phyloP scores from a whole-genome alignment of 2,888 invertebrate genomes.

The Erpobdella octoculata region DNA sequence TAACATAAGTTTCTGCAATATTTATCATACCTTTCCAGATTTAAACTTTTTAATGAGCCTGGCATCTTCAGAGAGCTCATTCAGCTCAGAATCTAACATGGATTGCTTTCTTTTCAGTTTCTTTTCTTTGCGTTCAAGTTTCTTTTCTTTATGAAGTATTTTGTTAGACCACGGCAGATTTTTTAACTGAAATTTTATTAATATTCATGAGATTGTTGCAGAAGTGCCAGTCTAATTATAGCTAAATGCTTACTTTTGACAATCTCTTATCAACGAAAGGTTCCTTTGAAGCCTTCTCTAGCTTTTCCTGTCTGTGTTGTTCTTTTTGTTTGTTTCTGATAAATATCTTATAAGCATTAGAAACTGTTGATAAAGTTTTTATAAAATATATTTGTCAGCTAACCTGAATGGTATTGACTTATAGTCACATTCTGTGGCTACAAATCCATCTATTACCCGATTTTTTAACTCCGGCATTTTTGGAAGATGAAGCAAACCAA shows the following conservation, averaged over 20 bases:
- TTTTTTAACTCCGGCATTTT: constrained; percentile 88
- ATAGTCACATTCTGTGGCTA: constrained; percentile 62
- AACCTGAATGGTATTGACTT: constrained; percentile 65
- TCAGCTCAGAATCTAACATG: constrained; percentile 44
- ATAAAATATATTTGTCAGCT: constrained; percentile 25
- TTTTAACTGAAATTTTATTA: not conserved
- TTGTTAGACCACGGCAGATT: not conserved
- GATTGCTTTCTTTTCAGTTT: constrained; percentile 41
- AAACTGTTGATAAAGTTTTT: not conserved
- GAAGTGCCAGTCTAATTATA: not conserved
- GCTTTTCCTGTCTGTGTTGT: constrained; percentile 63
- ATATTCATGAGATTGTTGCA: not conserved
- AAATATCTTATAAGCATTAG: constrained; percentile 22
- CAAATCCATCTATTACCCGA: constrained; percentile 57
- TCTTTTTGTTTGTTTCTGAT: constrained; percentile 68
- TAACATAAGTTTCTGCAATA: too few relatives aligned
- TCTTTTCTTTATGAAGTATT: not conserved
- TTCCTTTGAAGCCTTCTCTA: constrained; percentile 56
- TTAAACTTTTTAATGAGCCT: constrained; percentile 77
- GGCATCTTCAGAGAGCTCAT: constrained; percentile 60
- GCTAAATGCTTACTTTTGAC: not conserved
- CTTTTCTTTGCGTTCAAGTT: constrained; percentile 48
- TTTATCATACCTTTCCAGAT: constrained; percentile 62
- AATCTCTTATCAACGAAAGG: not conserved
- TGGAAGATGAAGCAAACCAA: constrained; percentile 81